Base-by-base conservation (phyloP, 30 jellyfish, hydroid and myxozoan species). In the Chrysaora quinquecirrha region DNA sequence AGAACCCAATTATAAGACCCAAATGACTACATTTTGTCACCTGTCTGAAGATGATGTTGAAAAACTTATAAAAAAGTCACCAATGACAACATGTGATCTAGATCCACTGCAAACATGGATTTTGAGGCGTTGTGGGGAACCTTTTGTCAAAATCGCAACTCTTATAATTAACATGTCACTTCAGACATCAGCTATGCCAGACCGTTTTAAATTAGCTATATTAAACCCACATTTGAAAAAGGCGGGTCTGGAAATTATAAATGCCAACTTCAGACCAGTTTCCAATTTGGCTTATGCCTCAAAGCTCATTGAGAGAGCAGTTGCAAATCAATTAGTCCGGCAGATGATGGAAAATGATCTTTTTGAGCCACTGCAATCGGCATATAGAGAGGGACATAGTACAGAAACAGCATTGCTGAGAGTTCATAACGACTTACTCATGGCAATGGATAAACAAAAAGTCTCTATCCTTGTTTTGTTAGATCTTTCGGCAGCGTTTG, bases 281-380 rank as follows among this genome's bases (percentile, higher is more conserved):
- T n/a, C n/a, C n/a, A n/a, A n/a, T n/a, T n/a, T n/a, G 28, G 27
- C 6, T 16, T 65, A 16, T 65, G 78, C 32, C 60, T 65, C 78
- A 22, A 65, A 65, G 56, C 28, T 25, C 60, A 65, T 65, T 24
- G 78, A 65, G 32, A 65, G 32, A 19, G 78, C 78, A 22, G 78
- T 65, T 22, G 60, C 56, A 20, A 16, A 25, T 22, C 78, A 65
- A 30, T 19, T 65, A 20, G 32, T 16, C 7, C 25, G 25, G 56
- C 56, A 65, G 11, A 25, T 65, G 78, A 11, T 16, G 60, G 27
- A 31, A 16, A 65, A 65, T 30, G 20, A 65, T 30, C 32, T 24
- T 3, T 38, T 38, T 38, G 11, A 38, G 54, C 54, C 54, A 38
- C 54, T 38, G 14, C 54, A 38, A 38, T 38, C 54, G 54, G 54